phyloP scores from a whole-genome alignment of 2,888 invertebrate species.

The Andrena hattorfiana region DNA sequence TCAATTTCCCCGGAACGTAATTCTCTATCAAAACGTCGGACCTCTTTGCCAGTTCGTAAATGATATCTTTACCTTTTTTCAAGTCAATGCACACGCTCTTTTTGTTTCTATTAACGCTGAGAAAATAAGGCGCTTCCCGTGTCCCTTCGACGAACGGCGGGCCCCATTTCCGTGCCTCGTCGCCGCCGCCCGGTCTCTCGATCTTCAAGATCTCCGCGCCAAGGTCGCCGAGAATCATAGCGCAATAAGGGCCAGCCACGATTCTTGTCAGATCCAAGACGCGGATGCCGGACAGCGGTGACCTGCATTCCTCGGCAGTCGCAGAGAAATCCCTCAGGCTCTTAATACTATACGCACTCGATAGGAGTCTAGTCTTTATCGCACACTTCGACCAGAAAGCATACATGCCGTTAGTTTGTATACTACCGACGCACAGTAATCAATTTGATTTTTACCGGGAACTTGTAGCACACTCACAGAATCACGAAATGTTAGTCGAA shows the following conservation, averaged over 20 bases:
- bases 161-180: conserved; percentile 97
- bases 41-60: conserved; percentile 90
- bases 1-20: conserved; percentile 96
- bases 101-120: conserved; percentile 97
- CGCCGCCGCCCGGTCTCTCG: conserved; percentile 93
- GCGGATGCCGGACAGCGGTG: conserved; percentile 90
- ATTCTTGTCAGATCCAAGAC: conserved; percentile 94
- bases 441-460: neutral
- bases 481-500: neutral
- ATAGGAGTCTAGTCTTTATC: neutral
- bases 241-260: conserved; percentile 97
- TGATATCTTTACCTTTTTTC: conserved; percentile 89
- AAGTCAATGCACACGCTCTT: conserved; percentile 96
- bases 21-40: conserved; percentile 97
- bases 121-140: conserved; percentile 92
- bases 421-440: neutral
- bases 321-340: conserved; percentile 39
- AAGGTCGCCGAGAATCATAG: conserved; percentile 96
- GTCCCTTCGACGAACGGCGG: conserved; percentile 92
- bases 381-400: conserved; percentile 2
- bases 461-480: neutral
- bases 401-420: conserved; percentile 4
- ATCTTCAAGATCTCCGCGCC: conserved; percentile 97
- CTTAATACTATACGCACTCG: neutral
- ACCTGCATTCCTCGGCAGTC: conserved; percentile 74